Evolutionary conservation across 2,888 invertebrate species (phyloP).

Genomic region (Tiliacea aurago): DNA sequence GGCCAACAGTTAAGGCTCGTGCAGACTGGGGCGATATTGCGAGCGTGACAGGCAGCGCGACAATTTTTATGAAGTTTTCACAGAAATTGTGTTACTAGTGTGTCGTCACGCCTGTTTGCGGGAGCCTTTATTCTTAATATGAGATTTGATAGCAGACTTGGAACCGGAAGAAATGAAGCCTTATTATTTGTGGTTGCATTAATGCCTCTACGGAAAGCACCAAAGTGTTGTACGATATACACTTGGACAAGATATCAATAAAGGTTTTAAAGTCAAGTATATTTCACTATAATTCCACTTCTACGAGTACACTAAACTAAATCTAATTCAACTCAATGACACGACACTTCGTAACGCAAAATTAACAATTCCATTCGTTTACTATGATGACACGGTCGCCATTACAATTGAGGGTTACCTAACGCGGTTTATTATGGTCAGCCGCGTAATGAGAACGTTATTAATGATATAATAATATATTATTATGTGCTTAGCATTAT

Average conservation of each 20-base stretch:
- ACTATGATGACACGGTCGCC: conserved; percentile 32
- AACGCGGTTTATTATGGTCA: conserved; percentile 27
- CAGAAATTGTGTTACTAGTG: too few relatives aligned
- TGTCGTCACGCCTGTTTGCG: too few relatives aligned
- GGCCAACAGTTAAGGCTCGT: too few relatives aligned
- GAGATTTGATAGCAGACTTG: neutral
- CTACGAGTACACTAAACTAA: neutral
- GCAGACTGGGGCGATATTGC: too few relatives aligned
- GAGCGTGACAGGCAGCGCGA: too few relatives aligned
- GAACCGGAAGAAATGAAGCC: neutral
- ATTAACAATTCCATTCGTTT: conserved; percentile 31
- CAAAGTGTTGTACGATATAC: neutral
- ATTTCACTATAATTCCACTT: too few relatives aligned
- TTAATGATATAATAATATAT: conserved; percentile 25
- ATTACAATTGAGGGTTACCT: conserved; percentile 39
- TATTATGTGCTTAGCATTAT: conserved; percentile 36
- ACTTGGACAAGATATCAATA: neutral
- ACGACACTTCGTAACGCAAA: conserved; percentile 19
- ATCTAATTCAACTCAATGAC: conserved; percentile 24
- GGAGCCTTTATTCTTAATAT: too few relatives aligned
- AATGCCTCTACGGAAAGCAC: neutral
- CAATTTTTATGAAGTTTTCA: too few relatives aligned
- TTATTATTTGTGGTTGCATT: neutral
- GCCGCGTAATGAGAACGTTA: conserved; percentile 38
- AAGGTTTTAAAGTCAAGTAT: neutral